phyloP scores from a whole-genome alignment of 2,888 invertebrate species.

The Notodonta dromedarius region DNA sequence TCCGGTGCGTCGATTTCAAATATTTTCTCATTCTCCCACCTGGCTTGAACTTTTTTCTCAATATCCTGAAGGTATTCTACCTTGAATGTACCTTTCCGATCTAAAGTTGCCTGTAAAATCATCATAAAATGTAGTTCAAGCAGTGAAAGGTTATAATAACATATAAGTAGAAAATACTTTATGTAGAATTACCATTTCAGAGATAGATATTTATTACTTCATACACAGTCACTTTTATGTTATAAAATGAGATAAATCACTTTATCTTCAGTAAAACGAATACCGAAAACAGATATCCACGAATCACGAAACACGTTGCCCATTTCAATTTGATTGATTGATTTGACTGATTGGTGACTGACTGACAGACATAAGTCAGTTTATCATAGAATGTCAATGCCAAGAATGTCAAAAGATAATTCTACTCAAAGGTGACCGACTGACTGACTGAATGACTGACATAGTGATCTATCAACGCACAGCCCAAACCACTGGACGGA shows the following conservation, averaged over 20 bases:
- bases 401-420: too few species aligned
- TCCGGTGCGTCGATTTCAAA: slow-evolving; percentile 93
- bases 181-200: not conserved
- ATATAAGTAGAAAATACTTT: not conserved
- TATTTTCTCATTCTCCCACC: slow-evolving; percentile 92
- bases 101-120: slow-evolving; percentile 64
- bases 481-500: too few species aligned
- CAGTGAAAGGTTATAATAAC: not conserved
- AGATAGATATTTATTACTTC: not conserved
- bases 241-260: not conserved
- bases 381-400: too few species aligned
- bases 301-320: slow-evolving; percentile 1
- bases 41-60: slow-evolving; percentile 92
- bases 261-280: too few species aligned
- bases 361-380: too few species aligned
- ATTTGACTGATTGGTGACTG: too few species aligned
- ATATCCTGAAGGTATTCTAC: slow-evolving; percentile 96
- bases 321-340: too few species aligned
- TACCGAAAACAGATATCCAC: not conserved
- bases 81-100: slow-evolving; percentile 97
- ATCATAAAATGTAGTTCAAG: not conserved
- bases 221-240: not conserved
- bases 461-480: too few species aligned
- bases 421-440: too few species aligned
- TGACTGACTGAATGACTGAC: too few species aligned